Percentiles rank a stretch among this genome's conserved stretches.
Evolutionary conservation across 1,140 invertebrate species (phyloP).

Genomic region (Agrypnia vestita): DNA sequence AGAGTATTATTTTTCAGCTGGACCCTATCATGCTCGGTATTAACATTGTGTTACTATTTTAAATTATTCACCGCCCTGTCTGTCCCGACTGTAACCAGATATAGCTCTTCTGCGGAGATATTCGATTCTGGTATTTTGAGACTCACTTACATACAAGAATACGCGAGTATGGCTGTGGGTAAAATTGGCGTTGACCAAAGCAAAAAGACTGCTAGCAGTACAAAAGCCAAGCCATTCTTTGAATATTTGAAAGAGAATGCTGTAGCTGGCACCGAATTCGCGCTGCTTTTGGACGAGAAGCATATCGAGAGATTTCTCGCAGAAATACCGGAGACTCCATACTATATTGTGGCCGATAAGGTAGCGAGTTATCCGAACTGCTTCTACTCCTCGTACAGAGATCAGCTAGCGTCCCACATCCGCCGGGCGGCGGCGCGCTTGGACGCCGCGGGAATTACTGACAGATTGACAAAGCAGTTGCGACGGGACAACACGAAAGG

Average conservation of each 20-base stretch:
- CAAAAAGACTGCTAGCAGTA: background rate
- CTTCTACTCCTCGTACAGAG: background rate
- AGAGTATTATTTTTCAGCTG: background rate
- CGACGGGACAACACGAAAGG: background rate
- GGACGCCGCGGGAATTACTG: background rate
- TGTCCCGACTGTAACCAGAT: background rate
- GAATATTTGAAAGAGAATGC: background rate
- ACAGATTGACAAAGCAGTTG: background rate
- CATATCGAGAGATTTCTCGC: background rate
- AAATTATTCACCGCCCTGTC: background rate
- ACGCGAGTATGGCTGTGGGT: background rate
- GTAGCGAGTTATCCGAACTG: background rate
- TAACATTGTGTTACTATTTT: background rate
- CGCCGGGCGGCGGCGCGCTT: constrained; percentile 8
- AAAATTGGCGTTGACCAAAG: background rate
- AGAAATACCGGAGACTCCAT: background rate
- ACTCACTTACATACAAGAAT: background rate
- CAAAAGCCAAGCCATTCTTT: background rate
- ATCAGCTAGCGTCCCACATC: background rate
- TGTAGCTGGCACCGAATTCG: background rate
- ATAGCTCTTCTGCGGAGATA: background rate
- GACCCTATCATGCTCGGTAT: background rate
- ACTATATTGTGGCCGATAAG: background rate
- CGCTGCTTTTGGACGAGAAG: background rate
- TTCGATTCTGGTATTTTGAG: background rate